Base-by-base conservation (phyloP, 1,140 invertebrate species). In the Drosophila biarmipes region DNA sequence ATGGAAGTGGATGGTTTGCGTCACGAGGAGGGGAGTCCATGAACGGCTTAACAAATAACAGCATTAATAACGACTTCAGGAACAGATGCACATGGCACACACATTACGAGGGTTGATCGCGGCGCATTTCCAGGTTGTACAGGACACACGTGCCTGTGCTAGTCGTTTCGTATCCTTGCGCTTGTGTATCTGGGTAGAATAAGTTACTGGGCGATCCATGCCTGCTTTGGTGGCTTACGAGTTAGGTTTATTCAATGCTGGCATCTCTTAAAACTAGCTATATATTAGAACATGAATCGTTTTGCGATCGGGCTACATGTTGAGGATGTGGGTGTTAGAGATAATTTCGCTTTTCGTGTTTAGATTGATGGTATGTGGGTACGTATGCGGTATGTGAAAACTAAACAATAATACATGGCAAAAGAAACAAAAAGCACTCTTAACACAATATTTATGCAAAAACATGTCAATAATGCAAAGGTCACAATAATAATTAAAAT, bases 121-220 rank as follows among this genome's bases (percentile, higher is more conserved):
- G 51, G 34, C 64, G 42, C 67, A 38, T 69, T 71, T 71, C 67
- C 67, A 71, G 67, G 67, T 69, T 71, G 73, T 77, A 76, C 73
- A 76, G 73, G 73, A 77, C 73, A 68, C 73, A 61, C 73, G 73
- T 68, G 61, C 54, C 73, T 68, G 40, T 75, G 51, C 24, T 76
- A 76, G 73, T 76, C 57, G 55, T 29, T 45, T 55, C 54, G 43
- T 42, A 63, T 75, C 61, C 73, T 74, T 31, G 58, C 40, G 11
- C 38, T 34, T 24, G 19, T 48, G 48, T 59, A 43, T 59, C 53
- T 52, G 71, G 34, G 31, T 75, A n/a, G 7, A 49, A 58, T 76
- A 67, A 67, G 34, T 57, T 52, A 55, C n/a, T 38, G 51, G 56
- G 56, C 27, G 42, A 51, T 73, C 45, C 69, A 42, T 73, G 24